phyloP scores from a whole-genome alignment of 2,113 vertebrate genomes.

The Connochaetes taurinus region DNA sequence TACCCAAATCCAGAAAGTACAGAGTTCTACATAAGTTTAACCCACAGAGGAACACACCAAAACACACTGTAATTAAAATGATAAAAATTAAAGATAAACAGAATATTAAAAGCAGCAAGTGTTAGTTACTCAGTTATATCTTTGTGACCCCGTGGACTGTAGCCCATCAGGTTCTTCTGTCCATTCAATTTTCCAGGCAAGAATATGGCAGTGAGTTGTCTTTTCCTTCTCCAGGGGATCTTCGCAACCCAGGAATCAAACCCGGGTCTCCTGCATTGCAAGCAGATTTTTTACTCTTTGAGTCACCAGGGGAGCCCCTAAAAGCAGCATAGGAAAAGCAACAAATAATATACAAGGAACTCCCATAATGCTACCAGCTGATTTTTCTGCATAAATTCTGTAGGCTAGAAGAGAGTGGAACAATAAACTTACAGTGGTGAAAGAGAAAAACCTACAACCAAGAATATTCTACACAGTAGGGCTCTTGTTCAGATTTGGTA shows the following conservation, averaged over 20 bases:
- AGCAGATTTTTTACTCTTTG: neutral
- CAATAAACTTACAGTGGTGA: neutral
- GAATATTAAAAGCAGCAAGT: neutral
- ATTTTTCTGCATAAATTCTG: neutral
- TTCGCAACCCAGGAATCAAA: neutral
- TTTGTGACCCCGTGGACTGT: fast-evolving
- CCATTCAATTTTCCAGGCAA: neutral
- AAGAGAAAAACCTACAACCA: neutral
- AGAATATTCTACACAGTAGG: neutral
- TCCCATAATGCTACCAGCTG: neutral
- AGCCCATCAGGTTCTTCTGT: neutral
- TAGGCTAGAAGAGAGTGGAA: neutral
- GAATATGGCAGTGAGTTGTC: neutral
- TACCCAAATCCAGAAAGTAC: neutral
- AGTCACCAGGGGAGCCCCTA: neutral
- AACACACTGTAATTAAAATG: neutral
- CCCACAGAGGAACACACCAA: neutral
- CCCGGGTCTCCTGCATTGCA: neutral
- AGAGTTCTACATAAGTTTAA: neutral
- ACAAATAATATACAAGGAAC: neutral
- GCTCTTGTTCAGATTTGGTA: neutral
- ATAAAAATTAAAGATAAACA: neutral
- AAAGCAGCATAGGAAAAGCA: neutral
- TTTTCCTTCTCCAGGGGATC: neutral
- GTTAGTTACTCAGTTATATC: neutral